These are phyloP conservation scores for Dermochelys coriacea DNA, from an alignment of 2,797 vertebrate genomes.

Conservation along the genomic window DNA sequence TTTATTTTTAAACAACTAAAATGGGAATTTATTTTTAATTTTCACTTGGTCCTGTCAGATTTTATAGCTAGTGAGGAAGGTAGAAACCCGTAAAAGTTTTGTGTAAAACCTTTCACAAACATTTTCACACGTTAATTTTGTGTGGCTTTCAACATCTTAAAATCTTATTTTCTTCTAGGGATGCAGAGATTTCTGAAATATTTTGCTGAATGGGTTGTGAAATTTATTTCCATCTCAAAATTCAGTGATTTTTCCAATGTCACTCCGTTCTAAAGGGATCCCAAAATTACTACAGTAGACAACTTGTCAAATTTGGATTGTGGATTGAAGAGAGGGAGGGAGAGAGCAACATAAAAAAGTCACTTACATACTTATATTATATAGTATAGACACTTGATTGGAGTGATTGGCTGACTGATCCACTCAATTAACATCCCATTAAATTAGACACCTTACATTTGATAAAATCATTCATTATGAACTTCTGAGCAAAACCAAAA, in stretches of 20 bases:
- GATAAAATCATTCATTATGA: not conserved
- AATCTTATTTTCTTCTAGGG: not conserved
- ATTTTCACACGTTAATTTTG: fast-evolving
- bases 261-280: not conserved
- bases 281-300: not conserved
- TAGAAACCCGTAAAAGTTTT: not conserved
- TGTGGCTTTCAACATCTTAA: not conserved
- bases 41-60: not conserved
- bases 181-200: not conserved
- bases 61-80: not conserved
- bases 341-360: not conserved
- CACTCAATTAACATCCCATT: not conserved
- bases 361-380: not conserved
- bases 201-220: not conserved
- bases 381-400: not conserved
- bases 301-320: not conserved
- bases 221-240: not conserved
- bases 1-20: not conserved
- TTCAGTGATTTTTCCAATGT: not conserved
- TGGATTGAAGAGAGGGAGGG: not conserved
- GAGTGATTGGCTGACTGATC: not conserved
- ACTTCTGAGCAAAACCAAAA: not conserved
- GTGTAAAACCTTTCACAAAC: not conserved
- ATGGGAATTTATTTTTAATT: not conserved
- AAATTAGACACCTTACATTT: not conserved